Conservation (phyloP, 2,113 vertebrate species). For the Leptocoma aspasia region DNA sequence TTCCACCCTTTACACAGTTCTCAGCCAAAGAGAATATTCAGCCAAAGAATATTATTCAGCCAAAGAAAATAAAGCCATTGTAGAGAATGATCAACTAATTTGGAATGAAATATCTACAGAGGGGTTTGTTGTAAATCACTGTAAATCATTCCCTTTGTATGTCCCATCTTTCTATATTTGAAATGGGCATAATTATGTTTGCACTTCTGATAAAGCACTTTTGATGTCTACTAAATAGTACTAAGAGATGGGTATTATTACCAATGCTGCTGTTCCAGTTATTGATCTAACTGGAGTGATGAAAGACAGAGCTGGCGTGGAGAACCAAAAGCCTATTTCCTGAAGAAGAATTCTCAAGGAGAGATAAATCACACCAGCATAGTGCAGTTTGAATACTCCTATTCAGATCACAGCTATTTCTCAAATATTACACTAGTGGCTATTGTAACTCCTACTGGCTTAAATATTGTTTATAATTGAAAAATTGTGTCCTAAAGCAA, state of each 20-base stretch:
- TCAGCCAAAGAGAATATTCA: too few species aligned
- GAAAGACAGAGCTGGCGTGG: neutral
- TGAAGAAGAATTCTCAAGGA: neutral
- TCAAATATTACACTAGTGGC: neutral
- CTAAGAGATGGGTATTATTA: neutral
- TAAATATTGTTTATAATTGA: neutral
- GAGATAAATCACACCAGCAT: neutral
- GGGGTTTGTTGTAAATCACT: neutral
- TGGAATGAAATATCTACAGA: neutral
- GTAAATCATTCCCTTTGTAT: neutral
- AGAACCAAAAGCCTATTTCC: neutral
- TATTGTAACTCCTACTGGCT: neutral
- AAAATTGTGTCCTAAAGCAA: neutral
- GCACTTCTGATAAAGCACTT: neutral
- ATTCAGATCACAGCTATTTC: neutral
- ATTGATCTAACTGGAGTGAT: neutral
- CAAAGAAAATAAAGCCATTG: neutral
- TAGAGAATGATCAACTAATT: neutral
- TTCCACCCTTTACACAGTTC: neutral
- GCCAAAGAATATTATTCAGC: too few species aligned
- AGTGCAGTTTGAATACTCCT: neutral
- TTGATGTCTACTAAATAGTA: neutral
- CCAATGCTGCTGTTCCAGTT: neutral
- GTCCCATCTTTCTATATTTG: neutral
- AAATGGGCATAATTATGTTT: neutral